These are phyloP conservation scores for Scytalopus superciliaris DNA, from an alignment of 2,113 vertebrate genomes.

Conservation along the genomic window DNA sequence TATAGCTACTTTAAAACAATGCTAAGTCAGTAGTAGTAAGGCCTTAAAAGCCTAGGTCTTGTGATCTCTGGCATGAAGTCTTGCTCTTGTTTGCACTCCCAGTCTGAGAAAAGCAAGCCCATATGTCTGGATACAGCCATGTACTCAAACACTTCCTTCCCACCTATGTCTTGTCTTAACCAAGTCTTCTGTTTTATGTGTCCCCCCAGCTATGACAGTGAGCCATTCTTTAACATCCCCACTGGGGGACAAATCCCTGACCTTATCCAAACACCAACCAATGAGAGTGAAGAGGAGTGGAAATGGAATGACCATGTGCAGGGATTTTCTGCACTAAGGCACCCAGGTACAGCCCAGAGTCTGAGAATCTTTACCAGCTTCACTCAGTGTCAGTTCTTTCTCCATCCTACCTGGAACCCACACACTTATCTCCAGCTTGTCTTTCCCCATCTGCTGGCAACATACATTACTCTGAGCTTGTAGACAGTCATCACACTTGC, in stretches of 20 bases:
- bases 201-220: conserved; percentile 66
- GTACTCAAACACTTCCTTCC: neutral
- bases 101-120: neutral
- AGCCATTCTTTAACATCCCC: conserved; percentile 79
- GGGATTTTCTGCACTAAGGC: conserved; percentile 83
- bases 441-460: neutral
- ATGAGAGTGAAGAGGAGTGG: conserved; percentile 78
- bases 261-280: conserved; percentile 56
- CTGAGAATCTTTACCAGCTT: neutral
- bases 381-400: neutral
- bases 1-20: neutral
- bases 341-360: conserved; percentile 75
- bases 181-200: neutral
- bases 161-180: neutral
- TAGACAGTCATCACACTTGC: neutral
- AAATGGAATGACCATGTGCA: conserved; percentile 79
- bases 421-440: neutral
- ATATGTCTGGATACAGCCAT: neutral
- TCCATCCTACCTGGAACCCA: neutral
- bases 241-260: conserved; percentile 83
- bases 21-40: neutral
- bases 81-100: neutral
- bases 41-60: neutral
- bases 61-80: neutral
- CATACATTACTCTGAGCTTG: neutral